Evolutionary conservation across 2,797 vertebrate species (phyloP).

Genomic region (Tragopan temminckii): DNA sequence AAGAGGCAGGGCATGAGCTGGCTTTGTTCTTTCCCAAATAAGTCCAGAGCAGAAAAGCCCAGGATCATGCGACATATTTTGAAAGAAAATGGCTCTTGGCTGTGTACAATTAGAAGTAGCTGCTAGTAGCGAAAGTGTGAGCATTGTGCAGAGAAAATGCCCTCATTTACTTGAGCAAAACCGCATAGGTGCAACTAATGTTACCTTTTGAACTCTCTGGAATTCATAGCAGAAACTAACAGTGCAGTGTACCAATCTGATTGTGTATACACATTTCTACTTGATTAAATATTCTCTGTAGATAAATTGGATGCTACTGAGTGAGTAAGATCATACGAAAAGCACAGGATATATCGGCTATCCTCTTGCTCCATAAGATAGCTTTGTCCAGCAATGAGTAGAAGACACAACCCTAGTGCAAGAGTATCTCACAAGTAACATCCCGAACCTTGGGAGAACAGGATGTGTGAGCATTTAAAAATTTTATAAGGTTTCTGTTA

Average conservation of each 20-base stretch:
- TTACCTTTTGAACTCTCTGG: constrained; percentile 1
- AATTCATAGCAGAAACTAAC: not conserved
- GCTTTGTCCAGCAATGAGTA: not conserved
- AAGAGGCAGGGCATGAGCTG: not conserved
- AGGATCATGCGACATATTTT: not conserved
- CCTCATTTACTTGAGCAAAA: not conserved
- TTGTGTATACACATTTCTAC: constrained; percentile 28
- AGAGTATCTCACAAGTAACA: not conserved
- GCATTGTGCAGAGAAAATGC: not conserved
- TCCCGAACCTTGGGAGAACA: not conserved
- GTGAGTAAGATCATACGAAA: not conserved
- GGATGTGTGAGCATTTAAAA: not conserved
- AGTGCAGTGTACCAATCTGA: not conserved
- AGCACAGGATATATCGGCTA: not conserved
- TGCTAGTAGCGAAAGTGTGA: not conserved
- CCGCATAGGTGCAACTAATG: not conserved
- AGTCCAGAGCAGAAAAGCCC: not conserved
- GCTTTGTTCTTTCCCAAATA: not conserved
- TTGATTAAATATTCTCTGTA: not conserved
- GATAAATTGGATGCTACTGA: constrained; percentile 14
- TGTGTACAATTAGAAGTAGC: not conserved
- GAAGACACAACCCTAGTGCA: not conserved
- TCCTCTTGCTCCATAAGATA: not conserved
- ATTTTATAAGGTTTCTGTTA: not conserved
- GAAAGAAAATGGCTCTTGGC: not conserved